Conservation (phyloP, 2,888 invertebrate genomes). For the Pandemis heparana region DNA sequence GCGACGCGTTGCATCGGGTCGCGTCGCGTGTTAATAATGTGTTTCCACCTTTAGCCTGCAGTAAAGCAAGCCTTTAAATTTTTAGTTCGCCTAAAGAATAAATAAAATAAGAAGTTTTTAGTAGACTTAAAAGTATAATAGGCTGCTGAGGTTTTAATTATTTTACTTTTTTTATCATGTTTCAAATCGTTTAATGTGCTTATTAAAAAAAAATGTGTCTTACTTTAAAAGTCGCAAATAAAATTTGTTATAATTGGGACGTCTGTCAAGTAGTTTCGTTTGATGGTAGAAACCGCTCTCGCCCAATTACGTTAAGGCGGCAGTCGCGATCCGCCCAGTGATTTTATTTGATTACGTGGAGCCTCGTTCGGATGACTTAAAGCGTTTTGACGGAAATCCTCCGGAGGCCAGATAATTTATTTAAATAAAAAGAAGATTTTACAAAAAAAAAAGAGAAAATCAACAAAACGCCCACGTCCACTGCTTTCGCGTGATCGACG, state of each 20-base stretch:
- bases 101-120: too few species aligned
- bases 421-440: conserved; percentile 42
- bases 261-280: not conserved
- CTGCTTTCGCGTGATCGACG: conserved; percentile 2
- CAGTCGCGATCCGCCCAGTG: conserved; percentile 57
- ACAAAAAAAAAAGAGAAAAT: conserved; percentile 29
- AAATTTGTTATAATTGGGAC: not conserved
- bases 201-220: too few species aligned
- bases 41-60: too few species aligned
- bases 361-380: conserved; percentile 59
- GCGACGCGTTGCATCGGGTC: too few species aligned
- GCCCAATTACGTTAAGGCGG: conserved; percentile 50
- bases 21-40: too few species aligned
- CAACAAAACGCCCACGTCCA: conserved; percentile 21
- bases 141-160: too few species aligned
- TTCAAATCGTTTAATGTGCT: too few species aligned
- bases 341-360: conserved; percentile 69
- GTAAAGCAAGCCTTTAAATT: too few species aligned
- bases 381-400: conserved; percentile 54
- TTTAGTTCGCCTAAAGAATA: too few species aligned
- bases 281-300: conserved; percentile 10
- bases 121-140: too few species aligned
- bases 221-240: not conserved
- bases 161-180: too few species aligned
- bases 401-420: conserved; percentile 40